A percentile compares a stretch with the other conserved stretches of the same genome.
These are phyloP conservation scores for Murina feae DNA, from an alignment of 2,113 vertebrate species.

Conservation along the genomic window DNA sequence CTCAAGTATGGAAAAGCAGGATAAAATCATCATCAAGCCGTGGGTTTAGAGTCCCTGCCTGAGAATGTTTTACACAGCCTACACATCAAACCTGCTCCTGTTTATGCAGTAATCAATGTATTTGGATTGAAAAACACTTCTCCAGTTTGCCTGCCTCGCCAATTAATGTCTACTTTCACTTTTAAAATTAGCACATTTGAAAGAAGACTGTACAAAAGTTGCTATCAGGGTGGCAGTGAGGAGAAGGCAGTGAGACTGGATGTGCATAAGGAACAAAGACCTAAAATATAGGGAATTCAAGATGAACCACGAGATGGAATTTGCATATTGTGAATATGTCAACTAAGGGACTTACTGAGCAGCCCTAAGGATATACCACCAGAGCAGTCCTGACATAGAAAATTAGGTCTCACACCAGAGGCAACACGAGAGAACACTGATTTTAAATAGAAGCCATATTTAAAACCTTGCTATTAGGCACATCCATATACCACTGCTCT, in stretches of 20 bases:
- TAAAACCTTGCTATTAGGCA: not conserved
- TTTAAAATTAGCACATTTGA: conserved; percentile 65
- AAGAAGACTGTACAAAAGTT: conserved; percentile 38
- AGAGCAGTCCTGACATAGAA: conserved; percentile 30
- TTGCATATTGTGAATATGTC: not conserved
- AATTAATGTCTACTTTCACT: conserved; percentile 65
- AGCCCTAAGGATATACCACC: not conserved
- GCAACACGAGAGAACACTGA: not conserved
- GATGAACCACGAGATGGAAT: not conserved
- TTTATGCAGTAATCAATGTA: conserved; percentile 55
- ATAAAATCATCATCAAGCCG: conserved; percentile 43
- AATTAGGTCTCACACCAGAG: conserved; percentile 1
- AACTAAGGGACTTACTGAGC: not conserved
- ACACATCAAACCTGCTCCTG: conserved; percentile 66
- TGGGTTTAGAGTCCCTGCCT: conserved; percentile 6
- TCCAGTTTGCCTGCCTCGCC: conserved; percentile 49
- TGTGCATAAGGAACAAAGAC: conserved; percentile 1
- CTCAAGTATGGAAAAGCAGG: conserved; percentile 17
- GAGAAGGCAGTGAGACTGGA: not conserved
- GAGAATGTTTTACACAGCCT: conserved; percentile 60
- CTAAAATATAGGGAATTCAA: not conserved
- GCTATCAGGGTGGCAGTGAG: not conserved
- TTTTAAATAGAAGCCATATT: conserved; percentile 43
- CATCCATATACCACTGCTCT: not conserved
- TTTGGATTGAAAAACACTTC: conserved; percentile 58